Conservation (phyloP, 2,797 vertebrate genomes). For the Arnoldichthys spilopterus region DNA sequence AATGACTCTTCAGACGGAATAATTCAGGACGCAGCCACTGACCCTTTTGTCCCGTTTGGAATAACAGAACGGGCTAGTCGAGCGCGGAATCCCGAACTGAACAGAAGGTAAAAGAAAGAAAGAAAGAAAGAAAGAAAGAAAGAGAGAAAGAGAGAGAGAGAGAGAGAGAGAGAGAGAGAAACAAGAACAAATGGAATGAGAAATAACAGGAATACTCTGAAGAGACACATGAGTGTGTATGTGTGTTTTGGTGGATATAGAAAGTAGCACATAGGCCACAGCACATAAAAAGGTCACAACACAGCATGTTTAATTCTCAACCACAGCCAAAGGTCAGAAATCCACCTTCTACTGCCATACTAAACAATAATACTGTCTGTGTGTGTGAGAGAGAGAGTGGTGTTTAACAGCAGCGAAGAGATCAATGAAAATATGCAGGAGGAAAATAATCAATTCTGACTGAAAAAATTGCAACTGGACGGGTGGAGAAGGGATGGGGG, state of each 20-base stretch:
- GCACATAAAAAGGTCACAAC: slow-evolving; percentile 76
- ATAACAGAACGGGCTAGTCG: slow-evolving; percentile 52
- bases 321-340: slow-evolving; percentile 77
- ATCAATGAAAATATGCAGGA: slow-evolving; percentile 50
- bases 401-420: slow-evolving; percentile 8
- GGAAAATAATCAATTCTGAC: slow-evolving; percentile 63
- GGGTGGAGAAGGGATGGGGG: slow-evolving; percentile 7
- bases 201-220: slow-evolving; percentile 6
- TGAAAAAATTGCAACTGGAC: slow-evolving; percentile 57
- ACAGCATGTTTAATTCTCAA: slow-evolving; percentile 79
- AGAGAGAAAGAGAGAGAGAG: slow-evolving; percentile 20
- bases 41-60: slow-evolving; percentile 42
- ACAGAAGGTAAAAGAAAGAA: slow-evolving; percentile 65
- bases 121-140: slow-evolving; percentile 41
- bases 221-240: background rate
- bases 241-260: background rate
- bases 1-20: slow-evolving; percentile 35
- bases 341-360: slow-evolving; percentile 73
- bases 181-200: slow-evolving; percentile 17
- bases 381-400: slow-evolving; percentile 62
- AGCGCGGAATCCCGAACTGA: slow-evolving; percentile 54
- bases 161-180: slow-evolving; percentile 9
- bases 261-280: slow-evolving; percentile 62
- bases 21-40: slow-evolving; percentile 25
- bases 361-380: slow-evolving; percentile 74